Percentiles rank a stretch among this genome's conserved stretches.
phyloP scores from a whole-genome alignment of 2,797 vertebrate species.

The Nothura maculosa region DNA sequence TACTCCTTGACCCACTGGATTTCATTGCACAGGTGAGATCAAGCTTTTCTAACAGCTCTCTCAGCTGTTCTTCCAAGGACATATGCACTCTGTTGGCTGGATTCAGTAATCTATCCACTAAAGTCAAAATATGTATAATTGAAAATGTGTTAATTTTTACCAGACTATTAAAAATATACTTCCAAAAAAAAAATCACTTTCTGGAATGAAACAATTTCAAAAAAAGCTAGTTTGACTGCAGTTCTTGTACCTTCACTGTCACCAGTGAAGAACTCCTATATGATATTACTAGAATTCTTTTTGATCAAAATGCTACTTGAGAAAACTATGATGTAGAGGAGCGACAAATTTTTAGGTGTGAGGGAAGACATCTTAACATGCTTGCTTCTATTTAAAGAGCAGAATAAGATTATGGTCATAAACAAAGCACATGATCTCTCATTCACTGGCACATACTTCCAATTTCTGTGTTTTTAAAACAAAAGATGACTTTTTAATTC shows the following conservation, averaged over 20 bases:
- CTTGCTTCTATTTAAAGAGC: neutral
- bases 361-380: neutral
- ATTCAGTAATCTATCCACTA: conserved; percentile 93
- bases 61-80: conserved; percentile 91
- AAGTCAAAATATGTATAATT: conserved; percentile 46
- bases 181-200: accelerated
- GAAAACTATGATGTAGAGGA: neutral
- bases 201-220: neutral
- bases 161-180: neutral
- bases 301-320: neutral
- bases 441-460: neutral
- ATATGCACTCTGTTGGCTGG: conserved; percentile 90
- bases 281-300: neutral
- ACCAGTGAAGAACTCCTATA: neutral
- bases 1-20: conserved; percentile 94
- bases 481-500: neutral
- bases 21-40: conserved; percentile 96
- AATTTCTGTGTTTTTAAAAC: neutral
- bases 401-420: neutral
- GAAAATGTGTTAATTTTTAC: neutral
- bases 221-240: neutral
- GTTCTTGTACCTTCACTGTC: neutral
- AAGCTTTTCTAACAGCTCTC: conserved; percentile 94
- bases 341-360: neutral
- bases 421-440: neutral